Conservation (phyloP, 2,797 vertebrate genomes). For the Glossophaga mutica region DNA sequence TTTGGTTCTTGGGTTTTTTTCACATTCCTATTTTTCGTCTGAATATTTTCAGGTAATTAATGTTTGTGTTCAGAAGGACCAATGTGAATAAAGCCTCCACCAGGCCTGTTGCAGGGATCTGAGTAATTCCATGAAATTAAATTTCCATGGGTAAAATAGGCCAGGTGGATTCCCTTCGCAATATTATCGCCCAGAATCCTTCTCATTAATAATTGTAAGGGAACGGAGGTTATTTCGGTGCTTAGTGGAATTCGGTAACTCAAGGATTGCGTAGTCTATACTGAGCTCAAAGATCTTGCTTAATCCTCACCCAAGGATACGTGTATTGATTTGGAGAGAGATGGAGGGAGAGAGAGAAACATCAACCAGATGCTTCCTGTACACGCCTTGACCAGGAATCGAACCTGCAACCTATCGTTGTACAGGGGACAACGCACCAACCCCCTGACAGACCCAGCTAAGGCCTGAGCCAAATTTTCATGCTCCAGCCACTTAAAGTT, state of each 20-base stretch:
- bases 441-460: too few relatives aligned
- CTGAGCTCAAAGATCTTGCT: not conserved
- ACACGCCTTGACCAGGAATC: not conserved
- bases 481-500: not conserved
- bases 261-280: not conserved
- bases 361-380: not conserved
- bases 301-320: not conserved
- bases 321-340: not conserved
- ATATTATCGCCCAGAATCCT: not conserved
- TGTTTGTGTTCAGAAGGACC: not conserved
- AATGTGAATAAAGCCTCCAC: not conserved
- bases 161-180: not conserved
- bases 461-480: not conserved
- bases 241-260: not conserved
- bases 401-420: not conserved
- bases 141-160: not conserved
- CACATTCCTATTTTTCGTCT: not conserved
- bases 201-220: not conserved
- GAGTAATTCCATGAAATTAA: not conserved
- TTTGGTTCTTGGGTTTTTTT: not conserved
- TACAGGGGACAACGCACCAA: not conserved
- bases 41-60: constrained; percentile 18
- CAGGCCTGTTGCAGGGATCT: not conserved
- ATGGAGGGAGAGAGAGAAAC: not conserved
- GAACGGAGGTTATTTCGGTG: not conserved